Evolutionary conservation across 2,113 vertebrate genomes (phyloP).

Genomic region (Spea bombifrons): DNA sequence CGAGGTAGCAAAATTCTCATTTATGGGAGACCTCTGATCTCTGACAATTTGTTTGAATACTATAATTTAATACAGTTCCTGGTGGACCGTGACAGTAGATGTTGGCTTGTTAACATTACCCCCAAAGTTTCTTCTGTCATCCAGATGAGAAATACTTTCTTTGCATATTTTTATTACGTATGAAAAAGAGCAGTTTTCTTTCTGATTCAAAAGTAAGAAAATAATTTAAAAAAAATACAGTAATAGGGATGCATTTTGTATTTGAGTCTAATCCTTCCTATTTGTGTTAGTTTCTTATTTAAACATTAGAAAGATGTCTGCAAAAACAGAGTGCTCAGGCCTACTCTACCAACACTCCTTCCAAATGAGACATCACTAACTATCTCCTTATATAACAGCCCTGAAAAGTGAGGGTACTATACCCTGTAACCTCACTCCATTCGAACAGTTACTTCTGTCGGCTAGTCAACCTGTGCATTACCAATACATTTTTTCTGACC

Average conservation of each 20-base stretch:
- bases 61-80: slow-evolving; percentile 3
- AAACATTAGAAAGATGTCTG: no score
- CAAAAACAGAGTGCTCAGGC: no score
- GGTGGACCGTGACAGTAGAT: background rate
- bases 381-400: no score
- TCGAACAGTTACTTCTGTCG: no score
- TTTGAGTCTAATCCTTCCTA: background rate
- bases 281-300: background rate
- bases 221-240: no score
- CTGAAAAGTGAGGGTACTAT: no score
- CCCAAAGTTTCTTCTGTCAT: background rate
- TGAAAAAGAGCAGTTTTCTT: background rate
- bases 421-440: no score
- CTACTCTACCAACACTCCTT: no score
- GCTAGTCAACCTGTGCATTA: no score
- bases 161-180: background rate
- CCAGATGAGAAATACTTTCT: background rate
- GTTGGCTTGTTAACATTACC: slow-evolving; percentile 1
- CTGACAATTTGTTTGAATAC: background rate
- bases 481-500: no score
- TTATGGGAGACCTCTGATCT: slow-evolving; percentile 8
- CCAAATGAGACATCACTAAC: no score
- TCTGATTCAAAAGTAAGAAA: background rate
- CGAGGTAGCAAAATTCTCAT: slow-evolving; percentile 15
- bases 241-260: background rate